Evolutionary conservation across 2,888 invertebrate genomes (phyloP).

Genomic region (Phlogophora meticulosa): DNA sequence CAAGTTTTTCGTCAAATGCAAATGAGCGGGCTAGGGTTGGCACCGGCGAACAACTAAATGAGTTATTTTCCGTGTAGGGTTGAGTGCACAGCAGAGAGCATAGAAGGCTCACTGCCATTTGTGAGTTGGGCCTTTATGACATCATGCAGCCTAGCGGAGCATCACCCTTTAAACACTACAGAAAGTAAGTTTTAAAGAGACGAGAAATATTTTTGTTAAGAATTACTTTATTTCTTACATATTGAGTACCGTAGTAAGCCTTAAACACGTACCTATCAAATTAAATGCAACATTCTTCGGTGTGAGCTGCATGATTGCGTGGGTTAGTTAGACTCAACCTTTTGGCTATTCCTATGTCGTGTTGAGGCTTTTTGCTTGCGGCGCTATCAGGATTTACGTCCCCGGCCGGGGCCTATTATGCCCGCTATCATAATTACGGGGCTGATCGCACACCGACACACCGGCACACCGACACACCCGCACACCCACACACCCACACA

Average conservation of each 20-base stretch:
- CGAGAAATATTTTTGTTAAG: no score
- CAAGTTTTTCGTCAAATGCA: slow-evolving; percentile 54
- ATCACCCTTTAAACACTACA: no score
- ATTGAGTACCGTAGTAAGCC: no score
- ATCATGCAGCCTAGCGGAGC: no score
- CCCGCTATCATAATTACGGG: slow-evolving; percentile 67
- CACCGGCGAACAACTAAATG: slow-evolving; percentile 64
- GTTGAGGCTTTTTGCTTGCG: slow-evolving; percentile 54
- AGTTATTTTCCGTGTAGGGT: slow-evolving; percentile 66
- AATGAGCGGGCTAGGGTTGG: slow-evolving; percentile 53
- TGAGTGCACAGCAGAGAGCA: neutral
- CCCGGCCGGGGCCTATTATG: slow-evolving; percentile 63
- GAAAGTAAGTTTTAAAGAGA: no score
- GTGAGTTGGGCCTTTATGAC: neutral
- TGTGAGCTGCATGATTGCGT: no score
- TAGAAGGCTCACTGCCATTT: slow-evolving; percentile 29
- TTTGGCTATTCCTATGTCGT: neutral
- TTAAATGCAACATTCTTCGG: no score
- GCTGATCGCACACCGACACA: slow-evolving; percentile 60
- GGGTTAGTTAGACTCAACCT: slow-evolving; percentile 17
- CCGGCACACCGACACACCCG: neutral
- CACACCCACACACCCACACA: slow-evolving; percentile 1
- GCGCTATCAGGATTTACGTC: slow-evolving; percentile 60
- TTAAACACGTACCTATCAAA: no score
- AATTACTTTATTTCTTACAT: no score